Evolutionary conservation across 2,888 invertebrate species (phyloP), one percentile per base, ranked within the genome.

Genomic region (Pollenia labialis): DNA sequence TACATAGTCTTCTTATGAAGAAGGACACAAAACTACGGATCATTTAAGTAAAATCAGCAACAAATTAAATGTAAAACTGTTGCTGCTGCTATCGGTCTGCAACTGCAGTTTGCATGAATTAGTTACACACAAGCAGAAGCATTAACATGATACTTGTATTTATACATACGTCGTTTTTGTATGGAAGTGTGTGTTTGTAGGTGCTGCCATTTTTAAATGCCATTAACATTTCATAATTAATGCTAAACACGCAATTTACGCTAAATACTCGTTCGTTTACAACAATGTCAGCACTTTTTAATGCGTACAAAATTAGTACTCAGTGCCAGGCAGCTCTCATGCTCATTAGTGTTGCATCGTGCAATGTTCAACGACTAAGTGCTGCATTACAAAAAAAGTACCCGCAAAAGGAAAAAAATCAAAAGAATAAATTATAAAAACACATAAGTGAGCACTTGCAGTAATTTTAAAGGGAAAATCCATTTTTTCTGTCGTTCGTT

Each of bases 181-280:
- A 40, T 64, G 23, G 32, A 14, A 48, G 48, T 68, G 50, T 44
- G 66, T 81, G 66, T 68, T 48, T 44, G 87, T 82, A 81, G 81
- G 81, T 85, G 85, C 85, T 85, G 76, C 85, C 84, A 88, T 90
- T 90, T 90, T 87, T 87, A 86, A 87, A 89, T 83, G 87, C 90
- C 90, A 92, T 92, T 92, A 90, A 90, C 88, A 89, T 90, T 90
- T 89, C 89, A 90, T 91, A 92, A 92, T 92, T 91, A 91, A 91
- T 91, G 90, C 91, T 90, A 91, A 92, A 91, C 92, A 92, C 92
- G 92, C 91, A 88, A 92, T 91, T 92, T 90, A 88, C 89, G 88
- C 90, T 89, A 91, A 91, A 92, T 90, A 89, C 81, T 81, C 75
- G 74, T 86, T 82, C 74, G 56, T 76, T 74, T 77, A 52, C 81